Percentiles rank a stretch among this genome's conserved stretches.
Evolutionary conservation across 2,888 invertebrate genomes (phyloP).

Genomic region (Lasioglossum villosulum): DNA sequence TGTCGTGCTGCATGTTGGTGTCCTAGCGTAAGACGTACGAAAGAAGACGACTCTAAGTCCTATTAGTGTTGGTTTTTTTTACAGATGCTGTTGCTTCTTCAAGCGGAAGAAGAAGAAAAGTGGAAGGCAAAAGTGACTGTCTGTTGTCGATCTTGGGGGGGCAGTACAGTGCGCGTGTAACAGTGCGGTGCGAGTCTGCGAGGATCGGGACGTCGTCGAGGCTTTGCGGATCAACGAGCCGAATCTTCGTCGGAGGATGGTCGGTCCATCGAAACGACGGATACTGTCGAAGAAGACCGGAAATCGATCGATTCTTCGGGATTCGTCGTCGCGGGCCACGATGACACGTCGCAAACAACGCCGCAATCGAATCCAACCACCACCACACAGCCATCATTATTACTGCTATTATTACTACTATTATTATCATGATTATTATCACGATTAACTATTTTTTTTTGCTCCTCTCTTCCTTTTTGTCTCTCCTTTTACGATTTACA

Average conservation of each 20-base stretch:
- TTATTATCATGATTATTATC: conserved; percentile 72
- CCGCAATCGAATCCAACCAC: conserved; percentile 79
- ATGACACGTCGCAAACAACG: conserved; percentile 79
- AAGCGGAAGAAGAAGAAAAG: conserved; percentile 99
- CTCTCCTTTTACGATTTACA: conserved; percentile 59
- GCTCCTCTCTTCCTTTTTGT: conserved; percentile 57
- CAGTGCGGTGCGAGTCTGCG: conserved; percentile 72
- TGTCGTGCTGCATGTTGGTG: conserved; percentile 72
- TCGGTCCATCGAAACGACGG: conserved; percentile 75
- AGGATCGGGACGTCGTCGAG: conserved; percentile 33
- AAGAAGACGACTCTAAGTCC: conserved; percentile 83
- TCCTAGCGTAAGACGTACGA: conserved; percentile 58
- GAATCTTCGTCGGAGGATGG: conserved; percentile 10
- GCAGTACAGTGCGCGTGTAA: conserved; percentile 81
- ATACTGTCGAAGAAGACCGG: conserved; percentile 87
- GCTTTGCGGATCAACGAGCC: conserved; percentile 38
- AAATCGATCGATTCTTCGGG: conserved; percentile 88
- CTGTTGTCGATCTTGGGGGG: conserved; percentile 88
- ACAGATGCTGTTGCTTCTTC: conserved; percentile 99
- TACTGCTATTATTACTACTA: conserved; percentile 60
- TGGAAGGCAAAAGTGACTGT: conserved; percentile 95
- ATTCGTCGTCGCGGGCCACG: conserved; percentile 86
- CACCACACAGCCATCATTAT: conserved; percentile 61
- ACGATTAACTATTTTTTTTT: conserved; percentile 60
- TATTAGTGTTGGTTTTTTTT: conserved; percentile 86